Base-by-base conservation (phyloP, 2,888 invertebrate species). In the Trichogramma dendrolimi region DNA sequence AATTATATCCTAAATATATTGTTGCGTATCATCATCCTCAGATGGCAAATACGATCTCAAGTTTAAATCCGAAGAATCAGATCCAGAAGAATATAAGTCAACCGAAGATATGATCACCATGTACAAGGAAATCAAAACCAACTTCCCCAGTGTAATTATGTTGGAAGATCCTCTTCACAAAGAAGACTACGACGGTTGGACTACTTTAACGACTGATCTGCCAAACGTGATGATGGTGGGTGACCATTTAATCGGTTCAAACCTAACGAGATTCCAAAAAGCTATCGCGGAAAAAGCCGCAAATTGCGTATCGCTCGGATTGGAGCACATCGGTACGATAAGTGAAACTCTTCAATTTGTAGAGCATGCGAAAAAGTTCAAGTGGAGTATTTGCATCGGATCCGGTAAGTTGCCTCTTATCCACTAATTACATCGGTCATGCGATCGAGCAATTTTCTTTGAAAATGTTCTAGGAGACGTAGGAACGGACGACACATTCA, bases 181-280 rank as follows among this genome's bases (percentile, higher is more conserved):
- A 46, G 75, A 77, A 6, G 77, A 78, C 42, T 75, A 73, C 73
- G 74, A 77, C 0, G 68, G 71, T n/a, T 79, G 78, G 78, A 61
- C 71, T 0, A 67, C 67, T n/a, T 14, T 78, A 27, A 65, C 69
- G 4, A 65, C 57, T 39, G 69, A 72, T 47, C 70, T 71, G 48
- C 66, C 69, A 1, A 5, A 46, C 0, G 67, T 76, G 1, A 76
- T 75, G 60, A 66, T 78, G 0, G 74, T 78, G 4, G 67, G 75
- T 4, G 77, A 77, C 43, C 72, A 75, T 54, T 63, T 77, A 4
- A 73, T 71, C 0, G 70, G 72, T 0, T 77, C 74, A 75, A 75
- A 73, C 41, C 61, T 68, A 41, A 75, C 75, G 5, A 67, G 74
- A 5, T 70, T 79, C 58, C 72, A 74, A 53, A 73, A 77, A 54